phyloP scores from a whole-genome alignment of 2,113 vertebrate species.

The Hiodon tergisus region DNA sequence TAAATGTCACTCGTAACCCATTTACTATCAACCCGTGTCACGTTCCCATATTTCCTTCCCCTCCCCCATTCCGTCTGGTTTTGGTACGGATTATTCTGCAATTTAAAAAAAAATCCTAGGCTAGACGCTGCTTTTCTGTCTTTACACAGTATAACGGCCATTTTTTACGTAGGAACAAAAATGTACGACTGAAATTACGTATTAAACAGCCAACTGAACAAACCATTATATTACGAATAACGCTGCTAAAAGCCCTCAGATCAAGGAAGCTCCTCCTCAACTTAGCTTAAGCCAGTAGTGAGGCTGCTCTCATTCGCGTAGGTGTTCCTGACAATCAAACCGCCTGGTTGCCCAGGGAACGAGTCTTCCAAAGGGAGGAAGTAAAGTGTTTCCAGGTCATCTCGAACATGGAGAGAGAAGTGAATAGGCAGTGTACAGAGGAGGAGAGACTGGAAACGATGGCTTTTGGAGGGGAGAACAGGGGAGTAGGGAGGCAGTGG shows the following conservation, averaged over 20 bases:
- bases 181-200: no score
- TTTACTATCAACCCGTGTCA: no score
- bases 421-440: slow-evolving; percentile 52
- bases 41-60: no score
- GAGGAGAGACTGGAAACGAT: slow-evolving; percentile 47
- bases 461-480: background rate
- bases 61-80: no score
- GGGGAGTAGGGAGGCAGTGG: slow-evolving; percentile 64
- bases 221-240: no score
- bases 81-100: no score
- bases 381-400: slow-evolving; percentile 88
- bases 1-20: no score
- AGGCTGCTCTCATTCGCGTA: slow-evolving; percentile 71
- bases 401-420: slow-evolving; percentile 80
- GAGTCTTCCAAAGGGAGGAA: slow-evolving; percentile 73
- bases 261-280: slow-evolving; percentile 70
- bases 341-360: slow-evolving; percentile 93
- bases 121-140: no score
- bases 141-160: no score
- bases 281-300: slow-evolving; percentile 92
- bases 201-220: no score
- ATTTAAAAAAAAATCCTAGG: no score
- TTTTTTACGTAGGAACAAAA: no score
- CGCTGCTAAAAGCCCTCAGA: slow-evolving; percentile 60
- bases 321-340: slow-evolving; percentile 80